A percentile compares a stretch with the other conserved stretches of the same genome.
These are phyloP conservation scores for Brachyhypopomus gauderio DNA, from an alignment of 2,113 vertebrate species.

Conservation along the genomic window DNA sequence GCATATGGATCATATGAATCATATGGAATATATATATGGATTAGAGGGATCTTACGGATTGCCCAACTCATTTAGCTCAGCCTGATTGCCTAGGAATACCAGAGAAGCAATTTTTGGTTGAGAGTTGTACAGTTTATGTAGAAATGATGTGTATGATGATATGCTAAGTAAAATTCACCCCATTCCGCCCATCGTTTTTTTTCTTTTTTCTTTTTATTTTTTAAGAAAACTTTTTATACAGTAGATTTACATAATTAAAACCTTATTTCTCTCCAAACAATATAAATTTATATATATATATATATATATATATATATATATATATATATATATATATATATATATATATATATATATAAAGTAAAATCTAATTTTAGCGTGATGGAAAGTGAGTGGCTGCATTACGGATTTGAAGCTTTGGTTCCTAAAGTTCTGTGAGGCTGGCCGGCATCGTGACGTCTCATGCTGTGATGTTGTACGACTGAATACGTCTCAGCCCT, in stretches of 20 bases:
- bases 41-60: background rate
- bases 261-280: too few species aligned
- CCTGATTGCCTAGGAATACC: background rate
- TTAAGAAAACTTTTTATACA: too few species aligned
- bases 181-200: too few species aligned
- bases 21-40: too few species aligned
- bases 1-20: constrained; percentile 3
- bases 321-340: background rate
- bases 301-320: background rate
- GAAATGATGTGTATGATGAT: background rate
- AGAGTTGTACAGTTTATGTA: background rate
- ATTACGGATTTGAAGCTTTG: background rate
- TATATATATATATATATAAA: background rate
- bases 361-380: too few species aligned
- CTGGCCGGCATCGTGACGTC: background rate
- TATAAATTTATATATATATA: too few species aligned
- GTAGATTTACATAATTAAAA: too few species aligned
- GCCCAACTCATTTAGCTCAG: constrained; percentile 55
- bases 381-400: background rate
- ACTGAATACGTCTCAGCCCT: constrained; percentile 47
- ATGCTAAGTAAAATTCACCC: background rate
- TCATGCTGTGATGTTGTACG: constrained; percentile 9
- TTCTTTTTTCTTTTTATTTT: too few species aligned
- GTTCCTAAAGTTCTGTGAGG: constrained; percentile 5
- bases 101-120: background rate